A percentile compares a stretch with the other conserved stretches of the same genome.
These are phyloP conservation scores for Cyanoramphus novaezelandiae DNA, from an alignment of 2,113 vertebrate genomes.

Conservation along the genomic window DNA sequence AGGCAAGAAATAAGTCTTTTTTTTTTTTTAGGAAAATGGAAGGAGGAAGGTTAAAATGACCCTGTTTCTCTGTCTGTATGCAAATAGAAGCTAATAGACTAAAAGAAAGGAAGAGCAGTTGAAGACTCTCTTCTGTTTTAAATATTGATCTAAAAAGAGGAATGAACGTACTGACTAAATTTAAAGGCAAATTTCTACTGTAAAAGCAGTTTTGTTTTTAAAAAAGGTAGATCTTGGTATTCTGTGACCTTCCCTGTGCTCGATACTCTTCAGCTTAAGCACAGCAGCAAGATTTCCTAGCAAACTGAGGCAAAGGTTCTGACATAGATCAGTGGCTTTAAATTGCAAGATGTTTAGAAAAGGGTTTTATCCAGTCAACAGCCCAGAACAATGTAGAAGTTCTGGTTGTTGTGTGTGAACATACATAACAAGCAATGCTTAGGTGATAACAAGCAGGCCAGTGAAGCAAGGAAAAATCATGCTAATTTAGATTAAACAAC, in stretches of 20 bases:
- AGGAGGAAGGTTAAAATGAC: neutral
- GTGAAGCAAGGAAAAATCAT: neutral
- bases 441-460: neutral
- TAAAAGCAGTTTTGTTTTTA: neutral
- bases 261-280: neutral
- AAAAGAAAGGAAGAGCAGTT: neutral
- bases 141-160: neutral
- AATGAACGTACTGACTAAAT: neutral
- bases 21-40: neutral
- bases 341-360: neutral
- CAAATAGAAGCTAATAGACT: neutral
- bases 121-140: neutral
- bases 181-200: neutral
- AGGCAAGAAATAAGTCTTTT: neutral
- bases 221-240: neutral
- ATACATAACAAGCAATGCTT: neutral
- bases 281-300: neutral
- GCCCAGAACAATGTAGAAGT: neutral
- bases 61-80: neutral
- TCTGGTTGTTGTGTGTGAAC: neutral
- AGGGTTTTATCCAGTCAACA: neutral
- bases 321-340: neutral
- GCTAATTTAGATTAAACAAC: neutral
- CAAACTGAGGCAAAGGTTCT: neutral
- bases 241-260: neutral